phyloP scores from a whole-genome alignment of 2,113 vertebrate genomes.

The Oryzias curvinotus region DNA sequence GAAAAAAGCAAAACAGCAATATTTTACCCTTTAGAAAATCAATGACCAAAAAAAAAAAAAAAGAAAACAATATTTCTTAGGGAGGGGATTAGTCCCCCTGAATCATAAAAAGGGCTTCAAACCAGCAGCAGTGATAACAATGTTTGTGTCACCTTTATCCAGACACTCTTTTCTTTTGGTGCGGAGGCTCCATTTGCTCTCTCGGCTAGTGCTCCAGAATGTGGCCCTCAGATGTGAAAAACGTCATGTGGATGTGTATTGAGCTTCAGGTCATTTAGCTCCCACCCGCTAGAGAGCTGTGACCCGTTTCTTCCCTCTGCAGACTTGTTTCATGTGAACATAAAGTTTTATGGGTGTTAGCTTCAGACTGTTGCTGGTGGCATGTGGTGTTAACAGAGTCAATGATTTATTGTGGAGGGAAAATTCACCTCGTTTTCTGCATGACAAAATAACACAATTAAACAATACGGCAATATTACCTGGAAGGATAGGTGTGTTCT shows the following conservation, averaged over 20 bases:
- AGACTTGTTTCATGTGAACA: background rate
- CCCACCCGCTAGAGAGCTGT: conserved; percentile 31
- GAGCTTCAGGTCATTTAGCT: conserved; percentile 52
- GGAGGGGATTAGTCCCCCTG: background rate
- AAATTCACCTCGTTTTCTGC: background rate
- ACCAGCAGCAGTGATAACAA: background rate
- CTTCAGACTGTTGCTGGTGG: conserved; percentile 2
- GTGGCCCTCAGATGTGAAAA: conserved; percentile 62
- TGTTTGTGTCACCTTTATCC: conserved; percentile 2
- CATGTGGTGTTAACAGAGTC: background rate
- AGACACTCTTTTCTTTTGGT: conserved; percentile 1
- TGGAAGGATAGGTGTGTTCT: no score
- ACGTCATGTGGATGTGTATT: conserved; percentile 50
- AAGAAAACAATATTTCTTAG: background rate
- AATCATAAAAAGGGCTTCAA: background rate
- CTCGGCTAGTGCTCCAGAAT: conserved; percentile 42
- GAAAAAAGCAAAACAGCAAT: background rate
- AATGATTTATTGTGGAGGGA: background rate
- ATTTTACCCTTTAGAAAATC: background rate
- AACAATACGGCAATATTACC: no score
- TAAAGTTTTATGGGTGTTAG: conserved; percentile 17
- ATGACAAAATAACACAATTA: background rate
- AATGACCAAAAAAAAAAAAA: background rate
- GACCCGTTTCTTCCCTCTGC: conserved; percentile 9
- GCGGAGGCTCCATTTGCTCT: conserved; percentile 16